Percentiles rank a stretch among this genome's conserved stretches.
These are phyloP conservation scores for Zoanthus sociatus DNA, from an alignment of 92 coral and sea anemone species.

Conservation along the genomic window DNA sequence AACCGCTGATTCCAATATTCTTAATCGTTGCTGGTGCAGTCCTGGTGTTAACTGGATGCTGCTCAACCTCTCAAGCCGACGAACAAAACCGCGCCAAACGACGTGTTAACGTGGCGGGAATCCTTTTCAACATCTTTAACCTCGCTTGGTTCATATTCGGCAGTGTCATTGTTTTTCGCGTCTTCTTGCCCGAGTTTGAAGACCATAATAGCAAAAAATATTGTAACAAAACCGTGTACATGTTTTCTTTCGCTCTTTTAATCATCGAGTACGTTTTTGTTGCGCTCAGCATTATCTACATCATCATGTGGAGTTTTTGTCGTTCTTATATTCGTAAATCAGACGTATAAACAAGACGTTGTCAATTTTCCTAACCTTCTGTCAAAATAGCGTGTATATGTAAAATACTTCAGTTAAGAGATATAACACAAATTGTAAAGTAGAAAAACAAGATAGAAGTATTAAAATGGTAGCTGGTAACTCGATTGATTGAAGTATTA, in stretches of 20 bases:
- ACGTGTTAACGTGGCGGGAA: constrained; percentile 21
- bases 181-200: constrained; percentile 30
- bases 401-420: not conserved
- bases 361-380: not conserved
- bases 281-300: not conserved
- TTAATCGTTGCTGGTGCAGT: constrained; percentile 33
- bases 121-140: constrained; percentile 36
- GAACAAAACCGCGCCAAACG: constrained; percentile 38
- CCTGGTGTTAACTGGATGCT: constrained; percentile 21
- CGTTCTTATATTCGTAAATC: constrained; percentile 30
- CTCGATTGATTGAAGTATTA: not conserved
- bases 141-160: constrained; percentile 43
- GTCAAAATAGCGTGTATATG: not conserved
- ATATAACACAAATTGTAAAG: not conserved
- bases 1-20: constrained; percentile 48
- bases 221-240: constrained; percentile 22
- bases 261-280: constrained; percentile 27
- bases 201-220: not conserved
- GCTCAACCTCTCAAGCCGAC: constrained; percentile 44
- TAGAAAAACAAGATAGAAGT: not conserved
- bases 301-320: constrained; percentile 32
- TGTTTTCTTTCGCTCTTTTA: constrained; percentile 31
- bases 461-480: not conserved
- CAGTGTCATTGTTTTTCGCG: constrained; percentile 29
- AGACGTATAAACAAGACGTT: constrained; percentile 19